These are phyloP conservation scores for Paramuricea clavata DNA, from an alignment of 92 coral and sea anemone species.

Conservation along the genomic window DNA sequence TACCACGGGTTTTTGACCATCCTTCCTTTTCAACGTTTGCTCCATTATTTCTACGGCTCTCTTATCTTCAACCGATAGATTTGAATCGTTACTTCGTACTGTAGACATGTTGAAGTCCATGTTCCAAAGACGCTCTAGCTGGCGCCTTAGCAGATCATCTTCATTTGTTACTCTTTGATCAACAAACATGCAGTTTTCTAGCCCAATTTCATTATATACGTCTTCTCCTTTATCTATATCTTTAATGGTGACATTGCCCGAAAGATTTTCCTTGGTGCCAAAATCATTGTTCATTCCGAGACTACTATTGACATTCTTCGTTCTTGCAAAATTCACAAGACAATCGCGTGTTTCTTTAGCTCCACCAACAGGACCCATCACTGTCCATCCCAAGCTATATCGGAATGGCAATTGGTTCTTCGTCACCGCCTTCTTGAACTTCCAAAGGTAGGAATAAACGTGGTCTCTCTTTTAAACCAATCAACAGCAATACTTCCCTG, in stretches of 20 bases:
- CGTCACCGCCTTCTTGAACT: constrained; percentile 39
- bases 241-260: neutral
- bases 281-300: neutral
- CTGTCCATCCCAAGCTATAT: constrained; percentile 79
- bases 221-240: neutral
- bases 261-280: neutral
- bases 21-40: constrained; percentile 30
- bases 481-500: constrained; percentile 50
- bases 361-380: constrained; percentile 73
- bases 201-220: neutral
- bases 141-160: constrained; percentile 20
- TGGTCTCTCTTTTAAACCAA: constrained; percentile 67
- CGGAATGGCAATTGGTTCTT: constrained; percentile 62
- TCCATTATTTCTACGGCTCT: constrained; percentile 46
- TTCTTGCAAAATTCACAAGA: constrained; percentile 48
- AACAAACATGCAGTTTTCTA: neutral
- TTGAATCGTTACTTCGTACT: neutral
- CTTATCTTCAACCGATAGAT: constrained; percentile 54
- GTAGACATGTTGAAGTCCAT: constrained; percentile 49
- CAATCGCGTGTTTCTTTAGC: constrained; percentile 40
- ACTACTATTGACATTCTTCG: neutral
- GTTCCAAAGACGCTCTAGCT: constrained; percentile 63
- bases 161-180: neutral
- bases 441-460: constrained; percentile 70
- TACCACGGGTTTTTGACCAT: constrained; percentile 33